Conservation (phyloP, 2,797 vertebrate genomes). For the Mallotus villosus region DNA sequence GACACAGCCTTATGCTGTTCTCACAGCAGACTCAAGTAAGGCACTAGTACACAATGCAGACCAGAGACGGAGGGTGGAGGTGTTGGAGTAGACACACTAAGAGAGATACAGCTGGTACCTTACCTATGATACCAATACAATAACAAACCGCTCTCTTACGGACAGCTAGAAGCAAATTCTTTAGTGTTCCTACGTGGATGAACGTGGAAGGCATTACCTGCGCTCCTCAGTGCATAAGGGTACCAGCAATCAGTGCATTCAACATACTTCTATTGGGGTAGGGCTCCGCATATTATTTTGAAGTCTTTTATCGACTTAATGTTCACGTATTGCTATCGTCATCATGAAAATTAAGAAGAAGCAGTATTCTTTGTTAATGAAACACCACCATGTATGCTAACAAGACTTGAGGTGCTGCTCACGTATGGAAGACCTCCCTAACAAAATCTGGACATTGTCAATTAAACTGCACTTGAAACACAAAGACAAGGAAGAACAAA, state of each 20-base stretch:
- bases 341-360: background rate
- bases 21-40: conserved; percentile 74
- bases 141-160: background rate
- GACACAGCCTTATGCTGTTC: conserved; percentile 61
- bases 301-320: background rate
- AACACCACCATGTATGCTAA: conserved; percentile 35
- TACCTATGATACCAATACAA: background rate
- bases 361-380: background rate
- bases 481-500: conserved; percentile 39
- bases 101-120: background rate
- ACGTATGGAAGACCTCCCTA: conserved; percentile 29
- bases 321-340: background rate
- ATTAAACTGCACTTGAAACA: conserved; percentile 43
- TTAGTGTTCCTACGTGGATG: conserved; percentile 20
- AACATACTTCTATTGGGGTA: conserved; percentile 36
- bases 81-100: conserved; percentile 42
- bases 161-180: conserved; percentile 16
- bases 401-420: conserved; percentile 21
- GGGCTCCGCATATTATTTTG: conserved; percentile 35
- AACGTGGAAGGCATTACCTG: conserved; percentile 49
- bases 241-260: conserved; percentile 53
- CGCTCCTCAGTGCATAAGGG: conserved; percentile 53
- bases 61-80: conserved; percentile 58
- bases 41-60: conserved; percentile 79
- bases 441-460: conserved; percentile 51